Base-by-base conservation (phyloP, 2,888 invertebrate species). In the Diarsia rubi region DNA sequence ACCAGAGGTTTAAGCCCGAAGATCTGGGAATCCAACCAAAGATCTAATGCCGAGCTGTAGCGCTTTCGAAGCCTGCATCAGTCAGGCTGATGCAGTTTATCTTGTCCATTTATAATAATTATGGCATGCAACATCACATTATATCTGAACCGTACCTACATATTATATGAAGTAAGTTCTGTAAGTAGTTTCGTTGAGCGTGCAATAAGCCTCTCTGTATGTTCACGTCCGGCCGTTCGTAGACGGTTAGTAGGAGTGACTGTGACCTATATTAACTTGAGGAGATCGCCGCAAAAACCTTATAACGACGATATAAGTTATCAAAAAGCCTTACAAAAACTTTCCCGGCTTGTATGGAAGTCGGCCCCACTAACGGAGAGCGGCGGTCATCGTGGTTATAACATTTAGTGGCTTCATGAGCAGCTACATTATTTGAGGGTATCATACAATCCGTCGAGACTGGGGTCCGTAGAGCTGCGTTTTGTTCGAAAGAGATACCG, bases 251-350 rank as follows among this genome's bases (percentile, higher is more conserved):
- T 59, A 42, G 63, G 49, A 47, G 63, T 70, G 79, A 47, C 65
- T 59, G 74, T 70, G 78, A 78, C 79, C 85, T 73, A 86, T 63
- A 81, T 86, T 70, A 45, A 75, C 70, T 76, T 75, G 73, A 45
- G 62, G 69, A 75, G 73, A 75, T 73, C 66, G 59, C 69, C 73
- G 68, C 82, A 84, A 86, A 83, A 84, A 82, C 82, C 73, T 64
- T 71, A 82, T 78, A 81, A 79, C 84, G 86, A 82, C 49, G 76
- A 79, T 76, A 82, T 79, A 84, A 84, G 73, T 86, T 78, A 84
- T 85, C 71, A 75, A 77, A 82, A 76, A 86, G 68, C 69, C 73
- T 74, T 78, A 82, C 74, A 82, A 84, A 86, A 86, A 69, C 74
- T 81, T 84, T 59, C 31, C 37, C 66, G 69, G 67, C 67, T 78